Conservation (phyloP, 92 coral and sea anemone species). For the Metridium senile region DNA sequence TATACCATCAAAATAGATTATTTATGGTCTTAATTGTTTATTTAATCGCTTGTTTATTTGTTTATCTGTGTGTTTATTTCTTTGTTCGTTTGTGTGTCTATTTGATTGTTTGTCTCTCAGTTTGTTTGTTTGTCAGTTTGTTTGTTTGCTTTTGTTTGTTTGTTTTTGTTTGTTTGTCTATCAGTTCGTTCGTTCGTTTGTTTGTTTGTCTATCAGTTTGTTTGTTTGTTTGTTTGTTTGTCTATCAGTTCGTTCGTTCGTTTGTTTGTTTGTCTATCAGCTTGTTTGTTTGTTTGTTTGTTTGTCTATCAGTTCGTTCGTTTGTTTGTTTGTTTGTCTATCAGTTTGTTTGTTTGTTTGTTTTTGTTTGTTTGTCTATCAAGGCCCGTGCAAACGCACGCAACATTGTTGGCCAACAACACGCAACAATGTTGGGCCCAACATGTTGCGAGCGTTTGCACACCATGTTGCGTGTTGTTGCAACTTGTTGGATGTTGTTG, state of each 20-base stretch:
- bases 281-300: not conserved
- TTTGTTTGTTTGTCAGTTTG: not conserved
- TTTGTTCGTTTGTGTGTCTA: not conserved
- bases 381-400: too few species aligned
- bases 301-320: too few species aligned
- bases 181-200: not conserved
- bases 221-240: not conserved
- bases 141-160: not conserved
- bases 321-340: too few species aligned
- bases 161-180: not conserved
- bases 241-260: too few species aligned
- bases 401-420: too few species aligned
- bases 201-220: not conserved
- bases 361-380: too few species aligned
- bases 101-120: not conserved
- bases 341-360: not conserved
- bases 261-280: too few species aligned
- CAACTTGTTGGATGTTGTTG: too few species aligned
- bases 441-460: too few species aligned
- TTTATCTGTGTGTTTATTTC: not conserved
- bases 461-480: too few species aligned
- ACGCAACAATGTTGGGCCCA: too few species aligned
- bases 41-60: not conserved
- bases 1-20: too few species aligned
- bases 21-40: conserved; percentile 17